Evolutionary conservation across 2,113 vertebrate genomes (phyloP).

Genomic region (Corydoras maculifer): DNA sequence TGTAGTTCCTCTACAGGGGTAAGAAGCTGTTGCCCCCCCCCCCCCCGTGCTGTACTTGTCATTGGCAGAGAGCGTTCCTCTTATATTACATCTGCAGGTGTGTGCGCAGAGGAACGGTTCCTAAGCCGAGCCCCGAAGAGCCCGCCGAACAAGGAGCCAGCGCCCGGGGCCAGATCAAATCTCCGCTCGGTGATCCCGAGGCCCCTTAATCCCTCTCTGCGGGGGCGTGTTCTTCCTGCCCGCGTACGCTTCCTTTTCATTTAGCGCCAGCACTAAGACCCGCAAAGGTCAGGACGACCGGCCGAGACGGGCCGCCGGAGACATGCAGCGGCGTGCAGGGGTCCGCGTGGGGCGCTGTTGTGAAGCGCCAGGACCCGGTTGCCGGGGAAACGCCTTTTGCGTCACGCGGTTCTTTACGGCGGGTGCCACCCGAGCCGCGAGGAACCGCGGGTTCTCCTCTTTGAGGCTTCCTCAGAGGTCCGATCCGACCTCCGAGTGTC

Average conservation of each 20-base stretch:
- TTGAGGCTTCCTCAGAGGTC: too few species aligned
- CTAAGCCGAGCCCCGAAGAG: conserved; percentile 8
- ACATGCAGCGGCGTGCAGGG: conserved; percentile 1
- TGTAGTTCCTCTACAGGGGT: conserved; percentile 8
- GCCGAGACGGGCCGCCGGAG: conserved; percentile 1
- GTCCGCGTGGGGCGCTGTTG: conserved; percentile 3
- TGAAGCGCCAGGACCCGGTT: neutral
- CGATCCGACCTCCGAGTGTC: conserved; percentile 48
- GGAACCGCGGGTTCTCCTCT: neutral
- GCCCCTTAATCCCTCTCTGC: conserved; percentile 26
- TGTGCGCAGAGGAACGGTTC: conserved; percentile 43
- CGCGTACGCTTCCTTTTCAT: conserved; percentile 5
- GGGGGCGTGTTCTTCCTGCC: neutral
- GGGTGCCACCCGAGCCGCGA: neutral
- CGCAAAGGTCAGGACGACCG: conserved; percentile 24
- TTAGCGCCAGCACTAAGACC: conserved; percentile 3
- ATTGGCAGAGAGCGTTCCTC: conserved; percentile 50
- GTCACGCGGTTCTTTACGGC: neutral
- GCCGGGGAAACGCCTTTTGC: neutral
- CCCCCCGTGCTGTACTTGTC: conserved; percentile 51
- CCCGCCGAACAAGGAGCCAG: conserved; percentile 9
- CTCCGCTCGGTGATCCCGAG: conserved; percentile 18
- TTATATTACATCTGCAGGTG: conserved; percentile 66
- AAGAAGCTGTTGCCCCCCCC: conserved; percentile 46
- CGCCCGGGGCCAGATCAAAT: conserved; percentile 28